phyloP scores from a whole-genome alignment of 2,113 vertebrate genomes.

The Prinia subflava region DNA sequence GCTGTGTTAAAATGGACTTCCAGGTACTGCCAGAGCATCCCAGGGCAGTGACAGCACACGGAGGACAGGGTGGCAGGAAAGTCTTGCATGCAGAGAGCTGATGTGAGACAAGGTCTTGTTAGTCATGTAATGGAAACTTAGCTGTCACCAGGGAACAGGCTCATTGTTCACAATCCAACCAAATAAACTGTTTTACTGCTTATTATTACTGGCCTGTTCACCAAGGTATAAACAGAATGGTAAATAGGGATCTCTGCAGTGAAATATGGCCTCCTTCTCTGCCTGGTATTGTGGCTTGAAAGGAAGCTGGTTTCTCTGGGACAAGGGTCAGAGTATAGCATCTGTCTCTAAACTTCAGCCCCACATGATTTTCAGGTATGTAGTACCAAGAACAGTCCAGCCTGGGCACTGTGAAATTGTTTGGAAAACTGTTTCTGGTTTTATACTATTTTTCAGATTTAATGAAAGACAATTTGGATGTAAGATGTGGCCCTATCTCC shows the following conservation, averaged over 20 bases:
- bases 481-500: not conserved
- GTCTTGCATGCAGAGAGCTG: not conserved
- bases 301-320: not conserved
- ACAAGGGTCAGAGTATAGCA: not conserved
- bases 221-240: not conserved
- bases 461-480: not conserved
- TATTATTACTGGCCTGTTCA: not conserved
- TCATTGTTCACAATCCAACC: not conserved
- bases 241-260: not conserved
- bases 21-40: not conserved
- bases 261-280: not conserved
- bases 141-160: not conserved
- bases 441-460: not conserved
- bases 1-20: not conserved
- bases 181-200: conserved; percentile 20
- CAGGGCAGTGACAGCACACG: not conserved
- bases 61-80: not conserved
- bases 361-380: accelerated
- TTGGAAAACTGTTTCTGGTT: not conserved
- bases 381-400: not conserved
- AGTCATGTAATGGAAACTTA: not conserved
- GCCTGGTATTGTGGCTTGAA: not conserved
- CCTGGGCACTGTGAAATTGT: not conserved
- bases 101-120: not conserved
- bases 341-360: not conserved